These are phyloP conservation scores for Trachops cirrhosus DNA, from an alignment of 2,797 vertebrate species.

Conservation along the genomic window DNA sequence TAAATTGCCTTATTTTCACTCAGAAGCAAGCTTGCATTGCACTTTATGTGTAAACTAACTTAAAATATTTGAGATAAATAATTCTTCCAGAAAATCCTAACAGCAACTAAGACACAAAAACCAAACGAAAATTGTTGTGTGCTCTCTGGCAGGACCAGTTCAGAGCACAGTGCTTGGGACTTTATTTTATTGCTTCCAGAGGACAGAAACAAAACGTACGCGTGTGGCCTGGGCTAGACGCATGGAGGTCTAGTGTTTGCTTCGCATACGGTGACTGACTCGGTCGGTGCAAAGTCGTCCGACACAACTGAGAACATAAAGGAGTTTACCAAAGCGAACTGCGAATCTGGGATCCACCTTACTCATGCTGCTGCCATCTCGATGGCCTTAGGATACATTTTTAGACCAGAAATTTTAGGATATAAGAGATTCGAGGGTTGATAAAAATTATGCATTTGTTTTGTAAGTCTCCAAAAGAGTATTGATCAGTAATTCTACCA, in stretches of 20 bases:
- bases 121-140: background rate
- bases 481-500: background rate
- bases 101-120: background rate
- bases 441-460: background rate
- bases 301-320: background rate
- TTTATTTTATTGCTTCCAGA: background rate
- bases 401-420: background rate
- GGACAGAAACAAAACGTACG: background rate
- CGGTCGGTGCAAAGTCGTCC: background rate
- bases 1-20: background rate
- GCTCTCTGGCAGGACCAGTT: background rate
- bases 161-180: background rate
- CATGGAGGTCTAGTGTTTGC: background rate
- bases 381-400: background rate
- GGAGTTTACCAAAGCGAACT: background rate
- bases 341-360: background rate
- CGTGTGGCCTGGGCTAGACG: too few relatives aligned
- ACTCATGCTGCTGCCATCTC: too few relatives aligned
- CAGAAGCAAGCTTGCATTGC: background rate
- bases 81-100: background rate
- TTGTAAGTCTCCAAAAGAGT: background rate
- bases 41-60: background rate
- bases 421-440: background rate
- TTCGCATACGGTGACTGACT: background rate
- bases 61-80: slow-evolving; percentile 6